These are phyloP conservation scores for Stegostoma tigrinum DNA, from an alignment of 2,113 vertebrate genomes.

Conservation along the genomic window DNA sequence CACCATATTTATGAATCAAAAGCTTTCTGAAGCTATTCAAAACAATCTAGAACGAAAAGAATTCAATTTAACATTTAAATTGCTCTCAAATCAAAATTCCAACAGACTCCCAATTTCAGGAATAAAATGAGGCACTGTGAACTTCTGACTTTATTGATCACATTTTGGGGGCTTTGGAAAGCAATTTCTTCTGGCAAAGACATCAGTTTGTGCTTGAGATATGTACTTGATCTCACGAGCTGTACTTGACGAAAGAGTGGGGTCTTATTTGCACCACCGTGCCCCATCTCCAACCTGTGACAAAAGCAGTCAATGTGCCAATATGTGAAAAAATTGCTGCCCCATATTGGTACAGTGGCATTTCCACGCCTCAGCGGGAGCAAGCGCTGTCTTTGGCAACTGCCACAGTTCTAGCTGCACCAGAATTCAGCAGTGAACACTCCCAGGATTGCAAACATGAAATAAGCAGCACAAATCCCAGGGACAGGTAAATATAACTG, in stretches of 20 bases:
- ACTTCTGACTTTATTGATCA: background rate
- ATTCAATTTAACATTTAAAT: slow-evolving; percentile 31
- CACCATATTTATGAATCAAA: background rate
- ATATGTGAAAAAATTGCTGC: too few relatives aligned
- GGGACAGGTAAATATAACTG: too few relatives aligned
- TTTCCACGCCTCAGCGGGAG: too few relatives aligned
- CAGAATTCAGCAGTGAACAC: too few relatives aligned
- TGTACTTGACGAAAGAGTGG: background rate
- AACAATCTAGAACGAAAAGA: background rate
- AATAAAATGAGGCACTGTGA: background rate
- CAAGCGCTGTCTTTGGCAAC: too few relatives aligned
- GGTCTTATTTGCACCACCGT: too few relatives aligned
- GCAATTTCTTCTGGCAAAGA: background rate
- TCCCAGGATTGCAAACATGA: too few relatives aligned
- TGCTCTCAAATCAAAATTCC: background rate
- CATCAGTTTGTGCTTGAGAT: background rate
- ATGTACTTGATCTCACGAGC: background rate
- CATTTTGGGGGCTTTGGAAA: background rate
- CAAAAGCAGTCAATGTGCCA: too few relatives aligned
- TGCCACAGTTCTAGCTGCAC: too few relatives aligned
- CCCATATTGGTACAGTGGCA: too few relatives aligned
- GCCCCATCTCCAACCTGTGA: too few relatives aligned
- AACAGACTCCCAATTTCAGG: background rate
- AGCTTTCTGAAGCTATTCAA: background rate
- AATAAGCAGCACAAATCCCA: too few relatives aligned